Base-by-base conservation (phyloP, 2,113 vertebrate species). In the Lutjanus erythropterus region DNA sequence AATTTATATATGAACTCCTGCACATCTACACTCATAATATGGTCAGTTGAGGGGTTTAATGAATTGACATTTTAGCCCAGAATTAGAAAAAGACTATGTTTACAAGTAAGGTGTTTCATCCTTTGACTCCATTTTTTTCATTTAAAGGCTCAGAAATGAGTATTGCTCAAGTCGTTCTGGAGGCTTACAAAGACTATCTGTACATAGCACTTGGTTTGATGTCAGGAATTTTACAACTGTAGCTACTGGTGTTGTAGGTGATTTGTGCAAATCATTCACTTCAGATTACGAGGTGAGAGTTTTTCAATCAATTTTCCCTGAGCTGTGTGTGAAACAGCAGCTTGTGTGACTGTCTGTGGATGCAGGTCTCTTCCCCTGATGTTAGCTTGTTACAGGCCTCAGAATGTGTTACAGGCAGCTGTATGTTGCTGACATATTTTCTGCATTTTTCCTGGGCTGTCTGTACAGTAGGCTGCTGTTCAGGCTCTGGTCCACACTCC, bases 271-370 rank as follows among this genome's bases (percentile, higher is more conserved):
- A 7, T 23, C 12, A 12, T 3, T 1, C 11, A 23, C 19, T 29
- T 4, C n/a, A n/a, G 7, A n/a, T n/a, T n/a, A n/a, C n/a, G n/a
- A 41, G 23, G 33, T 25, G 33, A 39, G 19, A 6, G 15, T 27
- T 18, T n/a, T 8, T 35, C 1, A 21, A 5, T 35, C n/a, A 42
- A 3, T 35, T 59, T 47, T n/a, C 5, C 19, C 15, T 31, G 21
- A 23, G 44, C 70, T 39, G 16, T 39, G 19, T 44, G 55, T 58
- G 33, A 69, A 39, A 47, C 49, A 70, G 50, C 18, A 46, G 16
- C 0, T 6, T 6, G 35, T 50, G 23, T 56, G 37, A 33, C 16
- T 35, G 31, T 35, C 15, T 14, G 29, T 18, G 52, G 31, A 23
- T 42, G 16, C 33, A 19, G 29, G 16, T 9, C 33, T 64, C 25